Evolutionary conservation across 2,888 invertebrate genomes (phyloP).

Genomic region (Zelleria hepariella): DNA sequence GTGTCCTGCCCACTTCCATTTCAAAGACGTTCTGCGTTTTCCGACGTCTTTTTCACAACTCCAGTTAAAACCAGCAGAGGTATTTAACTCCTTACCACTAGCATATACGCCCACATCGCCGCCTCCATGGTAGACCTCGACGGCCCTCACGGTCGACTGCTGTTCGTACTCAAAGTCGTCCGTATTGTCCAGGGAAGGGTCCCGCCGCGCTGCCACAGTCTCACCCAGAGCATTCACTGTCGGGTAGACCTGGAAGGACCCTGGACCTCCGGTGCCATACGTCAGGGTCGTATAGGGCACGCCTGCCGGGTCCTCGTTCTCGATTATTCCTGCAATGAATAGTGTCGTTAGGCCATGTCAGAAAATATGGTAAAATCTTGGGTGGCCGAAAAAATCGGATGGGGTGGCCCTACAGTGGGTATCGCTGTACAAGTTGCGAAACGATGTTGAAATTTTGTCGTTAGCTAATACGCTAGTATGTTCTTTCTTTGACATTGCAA

Average conservation of each 20-base stretch:
- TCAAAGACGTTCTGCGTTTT: no score
- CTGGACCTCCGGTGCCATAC: slow-evolving; percentile 82
- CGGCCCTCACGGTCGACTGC: slow-evolving; percentile 77
- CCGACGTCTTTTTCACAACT: no score
- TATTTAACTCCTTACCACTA: slow-evolving; percentile 63
- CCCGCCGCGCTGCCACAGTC: slow-evolving; percentile 56
- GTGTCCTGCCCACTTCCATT: no score
- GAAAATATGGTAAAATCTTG: no score
- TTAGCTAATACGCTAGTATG: no score
- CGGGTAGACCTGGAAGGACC: slow-evolving; percentile 72
- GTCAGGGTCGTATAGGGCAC: slow-evolving; percentile 83
- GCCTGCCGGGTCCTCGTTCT: slow-evolving; percentile 63
- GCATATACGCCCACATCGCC: slow-evolving; percentile 91
- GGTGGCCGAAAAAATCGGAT: no score
- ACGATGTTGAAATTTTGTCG: no score
- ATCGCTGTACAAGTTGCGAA: no score
- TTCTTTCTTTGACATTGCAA: no score
- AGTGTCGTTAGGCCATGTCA: no score
- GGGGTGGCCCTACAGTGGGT: no score
- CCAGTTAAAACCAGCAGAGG: no score
- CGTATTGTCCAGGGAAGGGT: slow-evolving; percentile 74
- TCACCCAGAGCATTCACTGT: slow-evolving; percentile 29
- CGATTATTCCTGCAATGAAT: neutral
- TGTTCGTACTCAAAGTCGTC: slow-evolving; percentile 78
- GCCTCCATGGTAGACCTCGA: slow-evolving; percentile 86